A percentile compares a stretch with the other conserved stretches of the same genome.
phyloP scores from a whole-genome alignment of 2,113 vertebrate genomes.

The Panurus biarmicus region DNA sequence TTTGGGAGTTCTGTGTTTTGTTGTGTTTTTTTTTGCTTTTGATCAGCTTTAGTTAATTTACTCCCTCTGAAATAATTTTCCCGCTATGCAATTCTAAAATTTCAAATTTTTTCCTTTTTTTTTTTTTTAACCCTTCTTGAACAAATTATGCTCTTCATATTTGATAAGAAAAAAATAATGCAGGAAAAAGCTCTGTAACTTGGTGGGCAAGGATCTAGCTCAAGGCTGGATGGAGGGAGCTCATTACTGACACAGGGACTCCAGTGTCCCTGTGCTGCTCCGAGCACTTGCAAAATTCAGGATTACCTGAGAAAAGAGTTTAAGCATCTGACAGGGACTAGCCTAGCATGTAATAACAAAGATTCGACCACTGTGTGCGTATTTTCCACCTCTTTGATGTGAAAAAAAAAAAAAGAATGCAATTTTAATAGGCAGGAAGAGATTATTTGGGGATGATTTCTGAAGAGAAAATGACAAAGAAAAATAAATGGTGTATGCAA shows the following conservation, averaged over 20 bases:
- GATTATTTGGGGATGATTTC: not conserved
- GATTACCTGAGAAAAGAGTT: not conserved
- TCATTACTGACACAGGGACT: not conserved
- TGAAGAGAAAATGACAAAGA: not conserved
- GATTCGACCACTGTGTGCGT: not conserved
- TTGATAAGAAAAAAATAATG: not conserved
- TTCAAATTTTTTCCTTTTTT: not conserved
- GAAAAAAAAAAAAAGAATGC: not conserved
- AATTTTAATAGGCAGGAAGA: not conserved
- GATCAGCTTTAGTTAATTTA: not conserved
- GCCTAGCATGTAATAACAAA: not conserved
- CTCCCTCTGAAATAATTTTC: not conserved
- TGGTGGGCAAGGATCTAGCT: not conserved
- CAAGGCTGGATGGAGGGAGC: not conserved
- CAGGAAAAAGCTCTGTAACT: not conserved
- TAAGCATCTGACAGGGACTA: not conserved
- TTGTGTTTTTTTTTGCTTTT: not conserved
- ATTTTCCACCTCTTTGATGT: not conserved
- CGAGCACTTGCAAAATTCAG: not conserved
- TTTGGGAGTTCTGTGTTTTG: accelerated
- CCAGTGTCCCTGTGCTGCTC: not conserved
- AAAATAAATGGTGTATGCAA: not conserved
- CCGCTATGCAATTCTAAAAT: not conserved
- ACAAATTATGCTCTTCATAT: not conserved
- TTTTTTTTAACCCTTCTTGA: not conserved